phyloP scores from a whole-genome alignment of 2,888 invertebrate genomes.

The Trachelus troglodyta region DNA sequence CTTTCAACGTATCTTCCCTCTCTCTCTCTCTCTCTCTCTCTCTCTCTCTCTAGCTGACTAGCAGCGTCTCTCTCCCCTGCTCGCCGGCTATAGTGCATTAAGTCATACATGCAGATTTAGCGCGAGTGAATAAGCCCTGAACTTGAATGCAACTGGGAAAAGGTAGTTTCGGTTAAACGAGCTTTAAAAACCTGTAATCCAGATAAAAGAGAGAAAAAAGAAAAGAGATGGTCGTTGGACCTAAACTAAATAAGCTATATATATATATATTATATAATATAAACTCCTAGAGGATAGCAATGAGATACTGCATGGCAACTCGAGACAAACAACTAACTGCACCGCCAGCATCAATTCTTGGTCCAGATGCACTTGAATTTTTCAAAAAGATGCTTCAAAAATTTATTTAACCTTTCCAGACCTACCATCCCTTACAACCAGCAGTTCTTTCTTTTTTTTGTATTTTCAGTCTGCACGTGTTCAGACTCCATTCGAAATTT shows the following conservation, averaged over 20 bases:
- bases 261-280: background rate
- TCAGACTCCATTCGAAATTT: background rate
- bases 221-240: background rate
- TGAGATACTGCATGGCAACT: background rate
- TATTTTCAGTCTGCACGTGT: background rate
- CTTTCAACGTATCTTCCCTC: background rate
- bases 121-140: background rate
- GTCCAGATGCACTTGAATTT: background rate
- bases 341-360: background rate
- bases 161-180: slow-evolving; percentile 43
- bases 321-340: background rate
- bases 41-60: background rate
- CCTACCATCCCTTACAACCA: background rate
- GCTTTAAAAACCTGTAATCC: slow-evolving; percentile 39
- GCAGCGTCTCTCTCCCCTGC: background rate
- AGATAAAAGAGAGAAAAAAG: background rate
- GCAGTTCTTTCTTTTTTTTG: background rate
- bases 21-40: too few species aligned
- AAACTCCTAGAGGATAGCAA: background rate
- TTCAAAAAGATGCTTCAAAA: background rate
- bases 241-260: background rate
- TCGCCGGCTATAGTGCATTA: background rate
- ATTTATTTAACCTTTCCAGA: background rate
- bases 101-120: background rate
- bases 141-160: slow-evolving; percentile 32